Base-by-base conservation (phyloP, 2,797 vertebrate genomes). In the Lutra lutra region DNA sequence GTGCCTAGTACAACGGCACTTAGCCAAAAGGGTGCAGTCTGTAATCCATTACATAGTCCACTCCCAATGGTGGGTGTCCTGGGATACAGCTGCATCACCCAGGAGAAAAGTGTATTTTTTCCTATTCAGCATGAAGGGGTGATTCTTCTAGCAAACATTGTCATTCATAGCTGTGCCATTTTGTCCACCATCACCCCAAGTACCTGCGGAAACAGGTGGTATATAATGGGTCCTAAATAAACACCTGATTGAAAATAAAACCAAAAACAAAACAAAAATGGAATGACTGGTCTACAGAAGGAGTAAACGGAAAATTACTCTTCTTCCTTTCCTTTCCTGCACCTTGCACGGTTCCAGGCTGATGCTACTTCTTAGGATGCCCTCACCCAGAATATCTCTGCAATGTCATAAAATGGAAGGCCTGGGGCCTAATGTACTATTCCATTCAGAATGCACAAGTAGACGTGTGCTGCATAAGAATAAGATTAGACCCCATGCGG, bases 381-480 rank as follows among this genome's bases (percentile, higher is more conserved):
- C 77, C 48, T 91, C 20, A n/a, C 17, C 40, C 56, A 60, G 66
- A 83, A 48, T 78, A 91, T 60, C 51, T 64, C 62, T 12, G 25
- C 43, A 83, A 25, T 21, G 2, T 15, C 80, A 85, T 77, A 56
- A 86, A 86, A 77, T 14, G n/a, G 62, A 93, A 95, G 77, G 27
- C 66, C 29, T 7, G 0, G 43, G 35, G n/a, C 72, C 20, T n/a
- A 75, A 86, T 62, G 66, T 12, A 17, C 64, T 89, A 38, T 88
- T 92, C n/a, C 48, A 82, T 62, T 85, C 95, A 73, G 93, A 96
- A 88, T n/a, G 90, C 95, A 92, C 54, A 78, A 38, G 56, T 27
- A 86, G 75, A 96, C 21, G 46, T 92, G 93, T n/a, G 60, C 82
- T 86, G 95, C 88, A 89, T 92, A 70, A 92, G 93, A 96, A 94